phyloP scores from a whole-genome alignment of 2,113 vertebrate genomes.

The Pseudopodoces humilis region DNA sequence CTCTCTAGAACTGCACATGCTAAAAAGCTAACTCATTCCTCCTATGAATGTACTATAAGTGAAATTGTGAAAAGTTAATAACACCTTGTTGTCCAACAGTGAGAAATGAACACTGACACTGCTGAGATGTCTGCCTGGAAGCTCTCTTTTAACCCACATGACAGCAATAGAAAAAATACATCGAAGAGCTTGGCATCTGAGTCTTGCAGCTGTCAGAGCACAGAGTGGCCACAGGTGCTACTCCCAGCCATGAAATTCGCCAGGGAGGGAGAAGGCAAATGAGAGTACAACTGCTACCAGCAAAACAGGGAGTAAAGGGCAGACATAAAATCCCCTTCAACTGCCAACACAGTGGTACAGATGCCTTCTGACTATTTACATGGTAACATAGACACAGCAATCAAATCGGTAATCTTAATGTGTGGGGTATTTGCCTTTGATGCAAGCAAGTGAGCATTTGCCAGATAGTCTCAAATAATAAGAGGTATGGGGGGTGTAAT shows the following conservation, averaged over 20 bases:
- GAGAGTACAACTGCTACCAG: slow-evolving; percentile 8
- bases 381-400: neutral
- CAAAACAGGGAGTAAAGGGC: neutral
- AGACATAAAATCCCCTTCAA: neutral
- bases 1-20: neutral
- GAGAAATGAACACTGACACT: neutral
- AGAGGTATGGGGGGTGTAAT: rapidly evolving
- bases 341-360: neutral
- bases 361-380: neutral
- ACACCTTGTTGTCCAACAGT: neutral
- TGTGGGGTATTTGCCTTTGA: neutral
- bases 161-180: neutral
- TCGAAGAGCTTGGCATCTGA: slow-evolving; percentile 14
- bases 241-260: neutral
- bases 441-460: neutral
- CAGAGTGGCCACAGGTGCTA: slow-evolving; percentile 26
- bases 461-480: neutral
- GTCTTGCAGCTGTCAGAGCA: slow-evolving; percentile 32
- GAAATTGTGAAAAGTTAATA: neutral
- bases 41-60: neutral
- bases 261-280: neutral
- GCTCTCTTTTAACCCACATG: neutral
- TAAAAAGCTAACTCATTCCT: neutral
- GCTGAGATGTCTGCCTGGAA: slow-evolving; percentile 9
- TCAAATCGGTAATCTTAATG: neutral